Evolutionary conservation across 2,888 invertebrate genomes (phyloP).

Genomic region (Macropis europaea): DNA sequence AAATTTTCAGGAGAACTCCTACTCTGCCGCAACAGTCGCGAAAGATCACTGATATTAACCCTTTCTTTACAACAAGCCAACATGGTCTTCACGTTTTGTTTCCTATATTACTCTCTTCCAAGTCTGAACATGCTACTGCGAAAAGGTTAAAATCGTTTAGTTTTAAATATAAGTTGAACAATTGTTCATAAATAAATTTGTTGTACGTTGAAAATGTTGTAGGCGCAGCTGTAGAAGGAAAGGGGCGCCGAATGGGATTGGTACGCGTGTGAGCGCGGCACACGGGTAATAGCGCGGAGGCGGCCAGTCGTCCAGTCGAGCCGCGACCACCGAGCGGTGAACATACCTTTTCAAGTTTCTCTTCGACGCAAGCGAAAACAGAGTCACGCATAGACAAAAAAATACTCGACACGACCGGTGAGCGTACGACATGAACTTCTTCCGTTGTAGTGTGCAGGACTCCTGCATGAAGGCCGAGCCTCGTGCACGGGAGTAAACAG

Average conservation of each 20-base stretch:
- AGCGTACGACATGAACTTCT: conserved; percentile 14
- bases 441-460: not conserved
- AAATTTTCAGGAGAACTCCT: too few relatives aligned
- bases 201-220: too few relatives aligned
- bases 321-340: conserved; percentile 74
- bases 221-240: too few relatives aligned
- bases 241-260: conserved; percentile 56
- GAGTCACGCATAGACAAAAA: not conserved
- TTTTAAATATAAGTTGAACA: too few relatives aligned
- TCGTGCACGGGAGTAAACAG: conserved; percentile 37
- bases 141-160: too few relatives aligned
- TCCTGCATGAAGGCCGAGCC: not conserved
- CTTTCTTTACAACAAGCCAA: too few relatives aligned
- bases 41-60: too few relatives aligned
- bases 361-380: not conserved
- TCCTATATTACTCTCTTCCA: too few relatives aligned
- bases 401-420: not conserved
- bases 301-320: conserved; percentile 72
- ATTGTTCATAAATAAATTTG: too few relatives aligned
- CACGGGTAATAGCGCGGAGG: conserved; percentile 68
- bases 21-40: too few relatives aligned
- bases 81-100: too few relatives aligned
- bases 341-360: conserved; percentile 45
- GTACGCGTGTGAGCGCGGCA: conserved; percentile 62
- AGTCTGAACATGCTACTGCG: too few relatives aligned